phyloP scores from a whole-genome alignment of 1,140 invertebrate genomes.

The Cyrtorhinus lividipennis region DNA sequence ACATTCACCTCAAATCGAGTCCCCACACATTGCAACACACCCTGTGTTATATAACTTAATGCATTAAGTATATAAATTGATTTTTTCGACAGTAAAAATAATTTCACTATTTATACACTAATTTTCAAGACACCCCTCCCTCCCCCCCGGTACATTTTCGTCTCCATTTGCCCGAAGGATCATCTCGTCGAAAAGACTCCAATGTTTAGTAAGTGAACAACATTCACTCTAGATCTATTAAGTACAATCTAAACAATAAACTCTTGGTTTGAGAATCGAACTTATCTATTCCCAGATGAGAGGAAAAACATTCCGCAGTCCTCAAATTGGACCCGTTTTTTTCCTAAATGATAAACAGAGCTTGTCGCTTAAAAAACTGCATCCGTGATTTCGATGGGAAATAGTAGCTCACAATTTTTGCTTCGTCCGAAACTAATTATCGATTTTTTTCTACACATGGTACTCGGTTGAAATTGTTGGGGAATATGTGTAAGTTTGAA shows the following conservation, averaged over 20 bases:
- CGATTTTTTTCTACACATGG: too few relatives aligned
- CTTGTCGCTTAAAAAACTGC: constrained; percentile 1
- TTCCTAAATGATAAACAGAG: constrained; percentile 10
- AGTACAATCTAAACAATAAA: constrained; percentile 11
- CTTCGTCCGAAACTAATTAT: too few relatives aligned
- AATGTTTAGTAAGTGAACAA: not conserved
- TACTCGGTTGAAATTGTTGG: too few relatives aligned
- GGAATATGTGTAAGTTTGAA: too few relatives aligned
- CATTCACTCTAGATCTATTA: constrained; percentile 8
- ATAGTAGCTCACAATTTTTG: too few relatives aligned
- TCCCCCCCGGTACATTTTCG: not conserved
- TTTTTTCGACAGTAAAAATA: constrained; percentile 19
- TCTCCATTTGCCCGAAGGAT: too few relatives aligned
- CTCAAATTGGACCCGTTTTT: constrained; percentile 17
- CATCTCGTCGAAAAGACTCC: too few relatives aligned
- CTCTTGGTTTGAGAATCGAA: not conserved
- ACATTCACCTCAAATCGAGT: constrained; percentile 5
- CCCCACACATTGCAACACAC: constrained; percentile 12
- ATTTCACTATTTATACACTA: constrained; percentile 17
- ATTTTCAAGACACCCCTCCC: constrained; percentile 4
- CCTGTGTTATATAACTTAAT: constrained; percentile 10
- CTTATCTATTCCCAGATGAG: not conserved
- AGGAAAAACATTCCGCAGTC: constrained; percentile 13
- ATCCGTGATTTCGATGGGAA: too few relatives aligned
- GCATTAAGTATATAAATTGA: constrained; percentile 5